A percentile compares a stretch with the other conserved stretches of the same genome.
These are phyloP conservation scores for Ciconia maguari DNA, from an alignment of 2,113 vertebrate species.

Conservation along the genomic window DNA sequence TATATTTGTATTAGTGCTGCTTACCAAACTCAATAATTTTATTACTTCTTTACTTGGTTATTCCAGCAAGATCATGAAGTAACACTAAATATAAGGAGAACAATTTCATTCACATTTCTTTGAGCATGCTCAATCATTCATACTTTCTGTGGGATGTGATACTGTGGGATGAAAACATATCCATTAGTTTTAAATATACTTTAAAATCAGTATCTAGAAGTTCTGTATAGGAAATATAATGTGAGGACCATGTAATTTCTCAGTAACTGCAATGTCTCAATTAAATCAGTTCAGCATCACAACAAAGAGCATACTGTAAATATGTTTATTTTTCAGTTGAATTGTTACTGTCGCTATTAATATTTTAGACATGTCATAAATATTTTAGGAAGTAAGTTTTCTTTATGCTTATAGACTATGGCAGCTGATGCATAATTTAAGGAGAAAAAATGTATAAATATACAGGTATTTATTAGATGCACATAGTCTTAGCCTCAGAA, in stretches of 20 bases:
- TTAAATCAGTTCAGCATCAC: neutral
- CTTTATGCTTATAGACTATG: neutral
- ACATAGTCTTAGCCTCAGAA: neutral
- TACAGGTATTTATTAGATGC: neutral
- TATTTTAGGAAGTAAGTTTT: conserved; percentile 53
- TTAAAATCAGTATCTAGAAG: neutral
- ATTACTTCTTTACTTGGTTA: neutral
- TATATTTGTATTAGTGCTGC: neutral
- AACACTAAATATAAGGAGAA: neutral
- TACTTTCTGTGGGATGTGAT: neutral
- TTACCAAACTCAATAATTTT: neutral
- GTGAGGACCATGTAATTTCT: neutral
- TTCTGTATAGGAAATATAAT: neutral
- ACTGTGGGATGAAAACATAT: neutral
- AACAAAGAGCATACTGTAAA: neutral
- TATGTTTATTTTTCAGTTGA: conserved; percentile 17
- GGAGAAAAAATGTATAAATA: neutral
- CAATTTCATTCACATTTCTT: neutral
- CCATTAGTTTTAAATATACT: neutral
- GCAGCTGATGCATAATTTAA: conserved; percentile 30
- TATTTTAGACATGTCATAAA: conserved; percentile 27
- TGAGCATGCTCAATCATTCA: neutral
- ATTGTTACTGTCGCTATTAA: neutral
- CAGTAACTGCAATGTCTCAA: neutral
- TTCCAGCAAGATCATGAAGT: neutral